Percentiles rank a stretch among this genome's conserved stretches.
These are phyloP conservation scores for Eurystomus glaucurus DNA, from an alignment of 2,797 vertebrate species.

Conservation along the genomic window DNA sequence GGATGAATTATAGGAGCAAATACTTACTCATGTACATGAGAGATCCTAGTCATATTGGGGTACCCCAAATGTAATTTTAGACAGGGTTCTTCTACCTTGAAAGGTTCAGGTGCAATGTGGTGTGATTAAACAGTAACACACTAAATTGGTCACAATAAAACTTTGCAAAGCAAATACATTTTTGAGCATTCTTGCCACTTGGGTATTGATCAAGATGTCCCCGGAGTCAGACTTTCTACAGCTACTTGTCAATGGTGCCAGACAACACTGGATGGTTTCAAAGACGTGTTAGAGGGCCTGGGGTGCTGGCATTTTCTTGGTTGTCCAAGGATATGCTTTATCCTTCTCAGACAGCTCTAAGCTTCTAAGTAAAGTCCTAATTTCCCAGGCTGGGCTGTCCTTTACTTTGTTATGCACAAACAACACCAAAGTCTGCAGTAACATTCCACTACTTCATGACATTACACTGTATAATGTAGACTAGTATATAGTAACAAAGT, in stretches of 20 bases:
- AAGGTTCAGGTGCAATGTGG: neutral
- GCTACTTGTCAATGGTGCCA: neutral
- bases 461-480: neutral
- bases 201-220: neutral
- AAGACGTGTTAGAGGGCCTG: neutral
- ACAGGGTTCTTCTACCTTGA: neutral
- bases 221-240: neutral
- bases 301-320: neutral
- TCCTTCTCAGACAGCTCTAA: rapidly evolving
- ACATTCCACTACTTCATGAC: neutral
- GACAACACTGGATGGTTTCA: neutral
- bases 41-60: neutral
- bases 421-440: neutral
- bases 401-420: neutral
- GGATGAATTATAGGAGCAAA: neutral
- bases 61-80: neutral
- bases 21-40: neutral
- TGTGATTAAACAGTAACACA: neutral
- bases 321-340: neutral
- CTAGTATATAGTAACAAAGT: neutral
- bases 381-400: neutral
- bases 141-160: neutral
- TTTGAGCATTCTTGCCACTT: neutral
- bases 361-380: neutral
- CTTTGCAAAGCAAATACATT: neutral